Evolutionary conservation across 30 jellyfish, hydroid and myxozoan genomes (phyloP).

Genomic region (Aurelia sp.): DNA sequence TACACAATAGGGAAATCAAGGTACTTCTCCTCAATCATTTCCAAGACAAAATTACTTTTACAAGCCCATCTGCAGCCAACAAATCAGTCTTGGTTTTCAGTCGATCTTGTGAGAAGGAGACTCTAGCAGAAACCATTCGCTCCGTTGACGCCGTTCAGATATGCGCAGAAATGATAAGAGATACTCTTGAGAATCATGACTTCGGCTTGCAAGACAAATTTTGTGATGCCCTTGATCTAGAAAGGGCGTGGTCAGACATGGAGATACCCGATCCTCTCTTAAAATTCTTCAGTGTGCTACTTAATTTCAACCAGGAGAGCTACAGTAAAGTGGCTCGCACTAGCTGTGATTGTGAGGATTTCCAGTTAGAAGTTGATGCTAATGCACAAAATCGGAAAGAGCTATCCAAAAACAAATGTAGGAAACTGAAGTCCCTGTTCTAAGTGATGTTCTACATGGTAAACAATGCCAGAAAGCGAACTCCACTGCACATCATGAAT

Average conservation of each 20-base stretch:
- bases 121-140: not conserved
- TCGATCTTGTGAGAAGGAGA: not conserved
- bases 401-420: slow-evolving; percentile 8
- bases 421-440: slow-evolving; percentile 5
- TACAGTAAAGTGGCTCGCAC: too few species aligned
- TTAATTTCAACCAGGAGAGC: too few species aligned
- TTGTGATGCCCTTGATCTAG: too few species aligned
- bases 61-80: slow-evolving; percentile 23
- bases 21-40: slow-evolving; percentile 5
- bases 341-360: too few species aligned
- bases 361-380: not conserved
- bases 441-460: slow-evolving; percentile 12
- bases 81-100: not conserved
- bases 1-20: not conserved
- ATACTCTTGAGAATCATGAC: too few species aligned
- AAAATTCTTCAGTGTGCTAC: too few species aligned
- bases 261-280: too few species aligned
- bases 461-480: not conserved
- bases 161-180: too few species aligned
- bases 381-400: slow-evolving; percentile 9
- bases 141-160: too few species aligned
- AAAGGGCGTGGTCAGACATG: too few species aligned
- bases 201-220: too few species aligned
- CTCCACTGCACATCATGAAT: slow-evolving; percentile 3
- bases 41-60: not conserved